Evolutionary conservation across 37 sponge, comb jelly and placozoan genomes (phyloP).

Genomic region (Hormiphora californensis): DNA sequence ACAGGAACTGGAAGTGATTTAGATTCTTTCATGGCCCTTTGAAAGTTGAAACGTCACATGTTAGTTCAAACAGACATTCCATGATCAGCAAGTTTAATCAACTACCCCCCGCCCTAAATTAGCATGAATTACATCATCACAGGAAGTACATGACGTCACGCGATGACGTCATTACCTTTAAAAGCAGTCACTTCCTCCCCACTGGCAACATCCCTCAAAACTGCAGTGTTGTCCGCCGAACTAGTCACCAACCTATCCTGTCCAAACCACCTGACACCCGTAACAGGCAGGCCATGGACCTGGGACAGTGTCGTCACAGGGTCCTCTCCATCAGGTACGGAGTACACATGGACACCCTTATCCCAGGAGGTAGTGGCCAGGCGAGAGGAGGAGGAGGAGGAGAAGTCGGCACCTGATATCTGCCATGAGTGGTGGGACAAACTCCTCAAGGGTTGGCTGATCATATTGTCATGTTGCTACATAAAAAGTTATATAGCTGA

Average conservation of each 20-base stretch:
- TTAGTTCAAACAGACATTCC: too few species aligned
- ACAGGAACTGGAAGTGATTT: too few species aligned
- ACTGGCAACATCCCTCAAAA: neutral
- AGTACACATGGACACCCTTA: neutral
- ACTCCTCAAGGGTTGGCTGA: neutral
- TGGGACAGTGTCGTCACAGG: neutral
- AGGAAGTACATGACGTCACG: neutral
- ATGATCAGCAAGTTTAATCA: too few species aligned
- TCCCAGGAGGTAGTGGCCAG: slow-evolving; percentile 7
- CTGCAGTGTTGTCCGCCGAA: slow-evolving; percentile 32
- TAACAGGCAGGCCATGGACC: slow-evolving; percentile 6
- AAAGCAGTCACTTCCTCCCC: neutral
- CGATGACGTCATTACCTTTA: neutral
- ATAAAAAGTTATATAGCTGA: too few species aligned
- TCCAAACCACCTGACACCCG: slow-evolving; percentile 9
- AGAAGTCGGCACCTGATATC: slow-evolving; percentile 30
- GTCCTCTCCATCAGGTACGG: neutral
- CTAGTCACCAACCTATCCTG: slow-evolving; percentile 16
- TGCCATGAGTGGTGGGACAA: slow-evolving; percentile 34
- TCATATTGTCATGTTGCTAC: slow-evolving; percentile 18
- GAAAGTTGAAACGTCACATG: too few species aligned
- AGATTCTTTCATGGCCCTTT: too few species aligned
- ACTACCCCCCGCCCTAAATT: too few species aligned
- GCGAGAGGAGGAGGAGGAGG: neutral
- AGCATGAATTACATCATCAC: neutral